Conservation (phyloP, 2,797 vertebrate species). For the Megaceryle alcyon region DNA sequence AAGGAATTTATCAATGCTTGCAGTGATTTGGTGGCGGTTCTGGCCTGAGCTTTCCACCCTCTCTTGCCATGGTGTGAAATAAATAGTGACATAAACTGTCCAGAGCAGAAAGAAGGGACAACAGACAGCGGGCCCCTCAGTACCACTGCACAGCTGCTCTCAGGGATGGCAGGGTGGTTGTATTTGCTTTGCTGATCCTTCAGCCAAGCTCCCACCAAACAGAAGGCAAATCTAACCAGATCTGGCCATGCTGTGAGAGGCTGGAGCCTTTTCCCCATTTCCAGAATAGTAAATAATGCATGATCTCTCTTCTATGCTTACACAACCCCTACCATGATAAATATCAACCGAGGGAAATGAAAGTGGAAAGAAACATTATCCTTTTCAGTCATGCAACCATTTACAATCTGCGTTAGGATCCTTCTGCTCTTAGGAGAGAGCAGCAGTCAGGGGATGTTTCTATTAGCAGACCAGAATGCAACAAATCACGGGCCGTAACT, state of each 20-base stretch:
- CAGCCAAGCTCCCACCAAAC: background rate
- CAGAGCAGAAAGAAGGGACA: background rate
- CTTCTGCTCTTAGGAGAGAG: slow-evolving; percentile 28
- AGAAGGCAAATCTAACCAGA: accelerated
- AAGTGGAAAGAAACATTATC: slow-evolving; percentile 41
- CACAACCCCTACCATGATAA: slow-evolving; percentile 26
- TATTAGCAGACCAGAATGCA: slow-evolving; percentile 23
- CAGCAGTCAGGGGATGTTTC: slow-evolving; percentile 18
- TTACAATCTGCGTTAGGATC: slow-evolving; percentile 32
- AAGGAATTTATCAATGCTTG: accelerated
- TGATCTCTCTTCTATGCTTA: background rate
- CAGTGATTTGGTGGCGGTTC: background rate
- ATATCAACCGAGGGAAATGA: slow-evolving; percentile 16
- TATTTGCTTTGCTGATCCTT: background rate
- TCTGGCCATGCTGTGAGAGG: accelerated
- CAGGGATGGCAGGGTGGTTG: accelerated
- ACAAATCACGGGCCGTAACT: slow-evolving; percentile 10
- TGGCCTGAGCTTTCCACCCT: background rate
- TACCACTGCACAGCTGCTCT: no score
- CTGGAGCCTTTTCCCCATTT: background rate
- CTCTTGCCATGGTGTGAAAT: background rate
- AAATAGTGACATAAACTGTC: slow-evolving; percentile 1
- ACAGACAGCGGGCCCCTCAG: background rate
- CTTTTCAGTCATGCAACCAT: slow-evolving; percentile 37
- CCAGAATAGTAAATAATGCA: slow-evolving; percentile 48